These are phyloP conservation scores for Drosophila asahinai DNA, from an alignment of 1,140 invertebrate genomes.

Conservation along the genomic window DNA sequence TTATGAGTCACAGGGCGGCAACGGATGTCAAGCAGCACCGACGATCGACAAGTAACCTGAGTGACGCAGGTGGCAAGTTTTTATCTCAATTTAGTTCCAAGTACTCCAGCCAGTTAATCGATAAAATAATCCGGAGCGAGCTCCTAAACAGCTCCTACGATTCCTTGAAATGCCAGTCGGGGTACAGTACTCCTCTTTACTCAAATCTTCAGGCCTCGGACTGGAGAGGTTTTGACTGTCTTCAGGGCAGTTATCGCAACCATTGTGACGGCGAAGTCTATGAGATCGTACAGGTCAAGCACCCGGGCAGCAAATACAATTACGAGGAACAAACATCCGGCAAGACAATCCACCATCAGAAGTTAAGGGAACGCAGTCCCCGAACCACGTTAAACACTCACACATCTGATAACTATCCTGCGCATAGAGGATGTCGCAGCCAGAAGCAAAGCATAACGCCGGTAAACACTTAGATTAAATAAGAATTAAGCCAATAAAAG, in stretches of 20 bases:
- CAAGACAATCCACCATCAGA: slow-evolving; percentile 55
- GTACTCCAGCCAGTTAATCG: slow-evolving; percentile 72
- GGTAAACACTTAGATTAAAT: background rate
- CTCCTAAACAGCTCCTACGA: slow-evolving; percentile 69
- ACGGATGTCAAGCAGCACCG: slow-evolving; percentile 42
- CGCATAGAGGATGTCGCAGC: background rate
- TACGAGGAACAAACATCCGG: background rate
- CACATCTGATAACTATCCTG: background rate
- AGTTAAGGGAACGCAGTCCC: slow-evolving; percentile 53
- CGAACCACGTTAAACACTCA: background rate
- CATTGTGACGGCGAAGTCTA: slow-evolving; percentile 72
- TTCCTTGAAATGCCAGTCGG: slow-evolving; percentile 60
- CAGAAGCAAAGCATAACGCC: background rate
- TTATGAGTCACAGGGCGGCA: slow-evolving; percentile 48
- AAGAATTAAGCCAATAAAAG: background rate
- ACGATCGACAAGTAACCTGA: slow-evolving; percentile 63
- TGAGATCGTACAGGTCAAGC: slow-evolving; percentile 61
- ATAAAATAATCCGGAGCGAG: slow-evolving; percentile 73
- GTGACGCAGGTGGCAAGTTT: slow-evolving; percentile 61
- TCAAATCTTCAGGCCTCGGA: slow-evolving; percentile 45
- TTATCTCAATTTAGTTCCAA: slow-evolving; percentile 65
- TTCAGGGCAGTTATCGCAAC: slow-evolving; percentile 75
- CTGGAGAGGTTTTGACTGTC: slow-evolving; percentile 62
- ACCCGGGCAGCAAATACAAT: background rate
- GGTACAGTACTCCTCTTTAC: slow-evolving; percentile 34